A percentile compares a stretch with the other conserved stretches of the same genome.
Evolutionary conservation across 2,888 invertebrate species (phyloP).

Genomic region (Hemicrepidius hirtus): DNA sequence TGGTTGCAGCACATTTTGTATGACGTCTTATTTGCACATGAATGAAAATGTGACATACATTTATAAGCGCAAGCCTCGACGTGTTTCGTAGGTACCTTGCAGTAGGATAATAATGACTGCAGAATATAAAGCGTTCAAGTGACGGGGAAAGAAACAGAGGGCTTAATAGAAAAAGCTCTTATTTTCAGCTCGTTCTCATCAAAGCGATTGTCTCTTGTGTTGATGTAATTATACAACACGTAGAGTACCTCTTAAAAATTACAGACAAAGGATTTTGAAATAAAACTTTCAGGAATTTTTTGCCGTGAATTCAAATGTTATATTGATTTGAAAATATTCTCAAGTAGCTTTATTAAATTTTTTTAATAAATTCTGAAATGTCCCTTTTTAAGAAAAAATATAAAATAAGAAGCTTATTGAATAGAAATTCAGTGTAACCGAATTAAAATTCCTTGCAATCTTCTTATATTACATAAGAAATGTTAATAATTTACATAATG

Average conservation of each 20-base stretch:
- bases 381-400: too few relatives aligned
- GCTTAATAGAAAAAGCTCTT: slow-evolving; percentile 17
- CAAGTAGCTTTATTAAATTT: too few relatives aligned
- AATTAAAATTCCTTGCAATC: too few relatives aligned
- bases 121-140: slow-evolving; percentile 17
- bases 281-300: too few relatives aligned
- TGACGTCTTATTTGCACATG: slow-evolving; percentile 33
- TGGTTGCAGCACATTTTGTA: slow-evolving; percentile 24
- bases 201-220: slow-evolving; percentile 54
- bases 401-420: too few relatives aligned
- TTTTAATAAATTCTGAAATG: too few relatives aligned
- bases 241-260: slow-evolving; percentile 46
- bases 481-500: too few relatives aligned
- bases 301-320: too few relatives aligned
- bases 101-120: slow-evolving; percentile 21
- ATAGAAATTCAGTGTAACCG: too few relatives aligned
- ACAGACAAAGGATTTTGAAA: neutral
- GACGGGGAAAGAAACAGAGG: neutral
- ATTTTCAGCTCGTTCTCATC: slow-evolving; percentile 51
- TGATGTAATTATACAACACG: slow-evolving; percentile 57
- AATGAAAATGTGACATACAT: slow-evolving; percentile 29
- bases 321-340: too few relatives aligned
- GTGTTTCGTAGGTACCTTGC: slow-evolving; percentile 14
- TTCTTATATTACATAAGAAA: too few relatives aligned
- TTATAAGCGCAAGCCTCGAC: slow-evolving; percentile 16